Evolutionary conservation across 1,140 invertebrate species (phyloP).

Genomic region (Tetramorium simillimum): DNA sequence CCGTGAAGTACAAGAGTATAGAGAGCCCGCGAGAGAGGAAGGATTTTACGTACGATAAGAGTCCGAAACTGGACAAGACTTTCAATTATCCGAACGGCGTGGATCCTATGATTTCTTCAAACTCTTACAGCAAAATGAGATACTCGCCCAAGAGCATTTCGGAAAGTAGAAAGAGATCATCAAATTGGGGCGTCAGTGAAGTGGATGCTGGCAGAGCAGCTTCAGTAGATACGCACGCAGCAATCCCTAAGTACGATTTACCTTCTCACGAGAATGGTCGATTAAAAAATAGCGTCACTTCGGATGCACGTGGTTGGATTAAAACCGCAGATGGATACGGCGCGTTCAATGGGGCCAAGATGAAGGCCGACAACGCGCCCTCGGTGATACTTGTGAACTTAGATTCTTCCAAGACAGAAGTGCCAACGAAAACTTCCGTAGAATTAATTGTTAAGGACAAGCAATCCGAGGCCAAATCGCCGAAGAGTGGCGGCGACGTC

Average conservation of each 20-base stretch:
- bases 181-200: constrained; percentile 72
- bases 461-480: constrained; percentile 61
- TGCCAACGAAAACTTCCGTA: constrained; percentile 71
- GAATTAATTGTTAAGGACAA: constrained; percentile 68
- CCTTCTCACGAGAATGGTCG: constrained; percentile 71
- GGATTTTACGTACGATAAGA: constrained; percentile 71
- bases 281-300: constrained; percentile 55
- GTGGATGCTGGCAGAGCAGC: constrained; percentile 55
- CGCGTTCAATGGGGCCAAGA: constrained; percentile 53
- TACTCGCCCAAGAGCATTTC: constrained; percentile 69
- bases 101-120: constrained; percentile 52
- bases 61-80: constrained; percentile 68
- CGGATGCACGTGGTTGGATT: constrained; percentile 35
- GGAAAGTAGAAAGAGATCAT: constrained; percentile 72
- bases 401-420: constrained; percentile 72
- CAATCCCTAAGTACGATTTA: constrained; percentile 61
- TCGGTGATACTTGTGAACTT: constrained; percentile 70
- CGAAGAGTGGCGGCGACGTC: constrained; percentile 61
- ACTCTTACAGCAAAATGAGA: constrained; percentile 71
- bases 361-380: constrained; percentile 57
- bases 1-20: constrained; percentile 60
- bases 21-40: constrained; percentile 67
- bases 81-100: constrained; percentile 66
- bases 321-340: constrained; percentile 45
- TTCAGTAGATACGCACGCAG: constrained; percentile 27